Evolutionary conservation across 1,140 invertebrate species (phyloP).

Genomic region (Magallana gigas): DNA sequence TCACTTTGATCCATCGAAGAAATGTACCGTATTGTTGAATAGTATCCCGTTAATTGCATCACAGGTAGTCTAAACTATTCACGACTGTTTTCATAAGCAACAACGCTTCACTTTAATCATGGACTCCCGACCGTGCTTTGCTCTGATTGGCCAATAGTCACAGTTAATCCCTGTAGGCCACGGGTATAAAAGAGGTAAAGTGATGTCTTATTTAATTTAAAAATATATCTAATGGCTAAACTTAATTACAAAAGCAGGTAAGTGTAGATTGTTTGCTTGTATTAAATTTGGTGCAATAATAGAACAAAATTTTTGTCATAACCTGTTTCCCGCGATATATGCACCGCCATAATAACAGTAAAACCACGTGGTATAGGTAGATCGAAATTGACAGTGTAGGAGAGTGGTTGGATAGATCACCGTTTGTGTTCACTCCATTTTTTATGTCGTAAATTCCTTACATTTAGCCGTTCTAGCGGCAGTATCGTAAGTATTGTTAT

Average conservation of each 20-base stretch:
- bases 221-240: constrained; percentile 20
- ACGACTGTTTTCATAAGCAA: constrained; percentile 28
- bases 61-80: neutral
- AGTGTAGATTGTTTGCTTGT: neutral
- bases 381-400: constrained; percentile 23
- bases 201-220: neutral
- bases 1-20: constrained; percentile 2
- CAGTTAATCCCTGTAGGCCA: constrained; percentile 1
- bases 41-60: constrained; percentile 13
- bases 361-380: constrained; percentile 40
- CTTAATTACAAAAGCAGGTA: constrained; percentile 10
- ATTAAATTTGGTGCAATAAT: neutral
- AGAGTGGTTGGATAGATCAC: constrained; percentile 23
- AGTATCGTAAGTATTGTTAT: constrained; percentile 7
- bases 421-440: constrained; percentile 39
- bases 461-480: constrained; percentile 16
- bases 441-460: neutral
- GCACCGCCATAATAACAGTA: constrained; percentile 38
- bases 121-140: constrained; percentile 19
- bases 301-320: neutral
- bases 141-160: constrained; percentile 4
- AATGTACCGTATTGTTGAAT: constrained; percentile 2
- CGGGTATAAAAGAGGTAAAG: neutral
- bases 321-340: constrained; percentile 46
- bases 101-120: constrained; percentile 7